A percentile compares a stretch with the other conserved stretches of the same genome.
Conservation (phyloP, 1,140 invertebrate genomes). For the Mactra quadrangularis region DNA sequence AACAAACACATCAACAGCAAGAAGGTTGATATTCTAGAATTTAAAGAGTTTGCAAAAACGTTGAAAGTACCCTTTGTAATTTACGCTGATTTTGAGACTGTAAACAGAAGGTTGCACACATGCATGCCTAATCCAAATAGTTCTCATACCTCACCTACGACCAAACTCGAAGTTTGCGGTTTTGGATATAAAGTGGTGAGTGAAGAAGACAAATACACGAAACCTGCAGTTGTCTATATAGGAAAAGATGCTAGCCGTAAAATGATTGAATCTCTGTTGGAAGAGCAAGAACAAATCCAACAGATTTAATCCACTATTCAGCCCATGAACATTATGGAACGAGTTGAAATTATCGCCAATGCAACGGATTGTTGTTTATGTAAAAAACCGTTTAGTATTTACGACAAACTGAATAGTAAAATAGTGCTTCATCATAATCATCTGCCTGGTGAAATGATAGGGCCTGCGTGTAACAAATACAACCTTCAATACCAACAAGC, state of each 20-base stretch:
- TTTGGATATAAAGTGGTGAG: slow-evolving; percentile 32
- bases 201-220: not conserved
- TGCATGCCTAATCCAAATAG: not conserved
- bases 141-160: not conserved
- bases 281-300: slow-evolving; percentile 29
- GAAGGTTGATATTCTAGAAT: too few species aligned
- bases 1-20: too few species aligned
- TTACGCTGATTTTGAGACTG: too few species aligned
- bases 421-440: slow-evolving; percentile 21
- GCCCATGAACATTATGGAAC: slow-evolving; percentile 16
- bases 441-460: slow-evolving; percentile 5
- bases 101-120: slow-evolving; percentile 21
- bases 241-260: slow-evolving; percentile 17
- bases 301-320: not conserved
- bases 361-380: slow-evolving; percentile 15
- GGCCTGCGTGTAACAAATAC: not conserved
- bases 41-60: too few species aligned
- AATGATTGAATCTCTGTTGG: slow-evolving; percentile 9
- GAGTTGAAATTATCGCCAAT: not conserved
- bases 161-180: slow-evolving; percentile 18
- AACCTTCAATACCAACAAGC: slow-evolving; percentile 2
- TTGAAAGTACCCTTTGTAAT: too few species aligned
- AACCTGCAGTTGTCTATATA: slow-evolving; percentile 24
- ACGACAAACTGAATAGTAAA: not conserved
- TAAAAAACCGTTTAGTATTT: slow-evolving; percentile 51